These are phyloP conservation scores for Hemiprocne comata DNA, from an alignment of 2,113 vertebrate genomes.

Conservation along the genomic window DNA sequence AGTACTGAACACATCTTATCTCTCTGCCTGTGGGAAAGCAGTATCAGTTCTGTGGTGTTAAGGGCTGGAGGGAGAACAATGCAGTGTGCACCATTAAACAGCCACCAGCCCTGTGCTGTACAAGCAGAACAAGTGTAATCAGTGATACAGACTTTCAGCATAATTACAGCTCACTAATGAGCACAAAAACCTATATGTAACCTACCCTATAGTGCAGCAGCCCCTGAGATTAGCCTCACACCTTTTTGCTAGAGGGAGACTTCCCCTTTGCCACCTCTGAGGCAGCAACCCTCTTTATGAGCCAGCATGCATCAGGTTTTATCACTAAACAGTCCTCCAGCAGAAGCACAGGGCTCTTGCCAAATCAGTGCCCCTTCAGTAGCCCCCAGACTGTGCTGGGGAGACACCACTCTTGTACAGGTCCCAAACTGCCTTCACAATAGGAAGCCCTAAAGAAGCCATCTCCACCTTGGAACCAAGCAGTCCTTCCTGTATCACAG, in stretches of 20 bases:
- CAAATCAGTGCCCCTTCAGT: not conserved
- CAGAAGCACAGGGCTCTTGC: not conserved
- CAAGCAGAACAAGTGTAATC: slow-evolving; percentile 53
- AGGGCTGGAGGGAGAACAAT: slow-evolving; percentile 54
- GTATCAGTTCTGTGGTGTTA: slow-evolving; percentile 11
- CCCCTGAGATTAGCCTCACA: not conserved
- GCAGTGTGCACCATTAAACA: slow-evolving; percentile 62
- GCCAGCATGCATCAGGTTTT: not conserved
- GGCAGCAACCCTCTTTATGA: no score
- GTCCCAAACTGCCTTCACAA: no score
- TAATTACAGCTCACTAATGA: not conserved
- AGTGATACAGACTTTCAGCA: not conserved
- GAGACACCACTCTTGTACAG: no score
- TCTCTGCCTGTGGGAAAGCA: slow-evolving; percentile 10
- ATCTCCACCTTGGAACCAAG: not conserved
- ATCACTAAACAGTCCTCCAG: not conserved
- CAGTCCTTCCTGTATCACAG: no score
- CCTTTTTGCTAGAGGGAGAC: not conserved
- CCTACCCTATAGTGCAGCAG: not conserved
- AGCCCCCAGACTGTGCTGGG: not conserved
- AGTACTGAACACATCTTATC: slow-evolving; percentile 54
- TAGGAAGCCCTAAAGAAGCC: not conserved
- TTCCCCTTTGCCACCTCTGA: not conserved
- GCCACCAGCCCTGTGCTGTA: slow-evolving; percentile 6
- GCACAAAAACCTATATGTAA: not conserved